Evolutionary conservation across 1,140 invertebrate genomes (phyloP).

Genomic region (Halictus rubicundus): DNA sequence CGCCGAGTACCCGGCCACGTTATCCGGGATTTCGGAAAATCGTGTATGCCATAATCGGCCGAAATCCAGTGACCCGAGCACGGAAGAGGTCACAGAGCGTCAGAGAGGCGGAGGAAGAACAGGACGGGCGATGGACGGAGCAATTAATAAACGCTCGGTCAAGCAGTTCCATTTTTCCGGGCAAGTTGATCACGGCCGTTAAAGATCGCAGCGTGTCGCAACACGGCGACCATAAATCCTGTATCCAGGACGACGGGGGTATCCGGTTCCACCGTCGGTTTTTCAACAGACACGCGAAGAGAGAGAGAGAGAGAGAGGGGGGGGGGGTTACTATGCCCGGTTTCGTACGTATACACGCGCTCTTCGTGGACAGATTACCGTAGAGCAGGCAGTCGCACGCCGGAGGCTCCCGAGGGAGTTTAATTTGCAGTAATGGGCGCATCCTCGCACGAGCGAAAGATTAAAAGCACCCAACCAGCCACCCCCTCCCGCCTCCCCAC

Average conservation of each 20-base stretch:
- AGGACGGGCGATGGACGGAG: neutral
- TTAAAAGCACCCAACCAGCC: slow-evolving; percentile 65
- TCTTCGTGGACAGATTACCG: slow-evolving; percentile 63
- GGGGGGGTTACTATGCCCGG: too few species aligned
- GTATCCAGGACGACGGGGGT: slow-evolving; percentile 57
- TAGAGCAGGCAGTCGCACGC: slow-evolving; percentile 62
- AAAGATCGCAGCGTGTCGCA: slow-evolving; percentile 55
- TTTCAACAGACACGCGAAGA: slow-evolving; percentile 52
- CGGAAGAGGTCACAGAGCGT: too few species aligned
- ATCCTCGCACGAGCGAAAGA: slow-evolving; percentile 69
- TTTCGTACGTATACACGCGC: slow-evolving; percentile 39
- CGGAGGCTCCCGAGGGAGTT: slow-evolving; percentile 64
- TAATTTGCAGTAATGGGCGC: slow-evolving; percentile 74
- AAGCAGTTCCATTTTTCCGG: slow-evolving; percentile 30
- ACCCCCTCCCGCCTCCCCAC: neutral
- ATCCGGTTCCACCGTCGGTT: slow-evolving; percentile 57
- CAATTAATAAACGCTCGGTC: slow-evolving; percentile 40
- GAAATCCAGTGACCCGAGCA: neutral
- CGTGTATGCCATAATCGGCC: too few species aligned
- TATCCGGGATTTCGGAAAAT: too few species aligned
- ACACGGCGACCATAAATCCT: slow-evolving; percentile 53
- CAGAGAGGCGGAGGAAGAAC: too few species aligned
- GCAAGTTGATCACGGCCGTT: slow-evolving; percentile 57
- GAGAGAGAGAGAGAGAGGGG: too few species aligned
- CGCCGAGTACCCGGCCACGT: too few species aligned